Conservation (phyloP, 1,140 invertebrate species). For the Calephelis nemesis region DNA sequence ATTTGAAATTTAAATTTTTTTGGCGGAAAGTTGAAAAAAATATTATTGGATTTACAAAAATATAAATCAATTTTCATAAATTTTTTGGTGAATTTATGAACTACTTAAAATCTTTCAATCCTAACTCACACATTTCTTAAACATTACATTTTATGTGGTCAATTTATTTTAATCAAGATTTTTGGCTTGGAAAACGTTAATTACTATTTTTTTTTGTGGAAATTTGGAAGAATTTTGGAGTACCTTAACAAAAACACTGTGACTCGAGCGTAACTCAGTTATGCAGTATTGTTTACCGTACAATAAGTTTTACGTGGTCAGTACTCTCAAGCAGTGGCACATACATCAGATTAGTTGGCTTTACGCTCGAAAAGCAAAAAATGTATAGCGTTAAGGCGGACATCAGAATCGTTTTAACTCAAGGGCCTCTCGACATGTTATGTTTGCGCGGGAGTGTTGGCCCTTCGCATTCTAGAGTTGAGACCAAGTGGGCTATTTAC, state of each 20-base stretch:
- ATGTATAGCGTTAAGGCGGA: conserved; percentile 41
- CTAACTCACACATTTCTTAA: too few relatives aligned
- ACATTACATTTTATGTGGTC: too few relatives aligned
- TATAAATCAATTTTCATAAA: too few relatives aligned
- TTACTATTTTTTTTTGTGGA: too few relatives aligned
- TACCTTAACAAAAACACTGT: not conserved
- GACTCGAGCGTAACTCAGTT: conserved; percentile 1
- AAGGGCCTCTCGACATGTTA: conserved; percentile 48
- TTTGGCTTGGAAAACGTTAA: too few relatives aligned
- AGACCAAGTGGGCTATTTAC: conserved; percentile 43
- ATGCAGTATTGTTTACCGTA: not conserved
- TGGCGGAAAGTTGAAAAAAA: too few relatives aligned
- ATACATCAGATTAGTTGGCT: conserved; percentile 41
- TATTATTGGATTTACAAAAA: too few relatives aligned
- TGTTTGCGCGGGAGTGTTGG: conserved; percentile 58
- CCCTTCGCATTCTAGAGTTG: conserved; percentile 49
- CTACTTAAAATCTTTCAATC: too few relatives aligned
- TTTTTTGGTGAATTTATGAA: too few relatives aligned
- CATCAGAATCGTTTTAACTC: conserved; percentile 68
- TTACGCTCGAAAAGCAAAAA: conserved; percentile 46
- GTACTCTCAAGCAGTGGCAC: conserved; percentile 3
- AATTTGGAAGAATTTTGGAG: too few relatives aligned
- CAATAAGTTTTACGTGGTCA: conserved; percentile 6
- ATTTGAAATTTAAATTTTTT: too few relatives aligned
- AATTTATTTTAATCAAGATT: too few relatives aligned